Conservation (phyloP, 2,113 vertebrate species). For the Anarrhichthys ocellatus region DNA sequence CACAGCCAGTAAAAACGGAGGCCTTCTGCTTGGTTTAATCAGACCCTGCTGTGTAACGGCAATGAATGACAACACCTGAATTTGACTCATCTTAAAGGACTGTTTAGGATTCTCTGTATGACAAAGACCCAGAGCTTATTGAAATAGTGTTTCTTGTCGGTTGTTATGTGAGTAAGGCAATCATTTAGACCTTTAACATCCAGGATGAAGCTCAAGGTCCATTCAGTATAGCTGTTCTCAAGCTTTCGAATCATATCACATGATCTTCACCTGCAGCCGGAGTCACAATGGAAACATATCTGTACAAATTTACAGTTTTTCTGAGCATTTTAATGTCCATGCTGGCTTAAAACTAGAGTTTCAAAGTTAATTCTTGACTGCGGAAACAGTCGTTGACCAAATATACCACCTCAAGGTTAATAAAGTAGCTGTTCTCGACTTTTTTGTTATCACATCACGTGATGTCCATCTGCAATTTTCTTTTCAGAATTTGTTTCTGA, state of each 20-base stretch:
- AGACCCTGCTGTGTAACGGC: background rate
- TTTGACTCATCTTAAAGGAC: background rate
- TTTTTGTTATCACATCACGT: too few species aligned
- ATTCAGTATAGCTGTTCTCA: background rate
- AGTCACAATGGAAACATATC: background rate
- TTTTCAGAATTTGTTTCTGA: background rate
- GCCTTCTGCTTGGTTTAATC: background rate
- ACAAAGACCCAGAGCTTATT: background rate
- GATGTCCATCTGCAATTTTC: too few species aligned
- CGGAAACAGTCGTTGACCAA: background rate
- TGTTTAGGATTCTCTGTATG: background rate
- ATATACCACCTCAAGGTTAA: background rate
- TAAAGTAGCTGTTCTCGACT: background rate
- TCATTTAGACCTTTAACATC: background rate
- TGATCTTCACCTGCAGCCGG: background rate
- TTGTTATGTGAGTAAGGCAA: background rate
- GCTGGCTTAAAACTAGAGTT: background rate
- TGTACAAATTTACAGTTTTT: background rate
- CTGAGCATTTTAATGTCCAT: background rate
- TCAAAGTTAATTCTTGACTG: background rate
- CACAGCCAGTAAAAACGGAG: conserved; percentile 24
- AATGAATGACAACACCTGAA: background rate
- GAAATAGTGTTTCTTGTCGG: background rate
- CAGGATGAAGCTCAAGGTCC: background rate
- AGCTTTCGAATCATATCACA: background rate